Base-by-base conservation (phyloP, 2,113 vertebrate genomes). In the Lethenteron reissneri region DNA sequence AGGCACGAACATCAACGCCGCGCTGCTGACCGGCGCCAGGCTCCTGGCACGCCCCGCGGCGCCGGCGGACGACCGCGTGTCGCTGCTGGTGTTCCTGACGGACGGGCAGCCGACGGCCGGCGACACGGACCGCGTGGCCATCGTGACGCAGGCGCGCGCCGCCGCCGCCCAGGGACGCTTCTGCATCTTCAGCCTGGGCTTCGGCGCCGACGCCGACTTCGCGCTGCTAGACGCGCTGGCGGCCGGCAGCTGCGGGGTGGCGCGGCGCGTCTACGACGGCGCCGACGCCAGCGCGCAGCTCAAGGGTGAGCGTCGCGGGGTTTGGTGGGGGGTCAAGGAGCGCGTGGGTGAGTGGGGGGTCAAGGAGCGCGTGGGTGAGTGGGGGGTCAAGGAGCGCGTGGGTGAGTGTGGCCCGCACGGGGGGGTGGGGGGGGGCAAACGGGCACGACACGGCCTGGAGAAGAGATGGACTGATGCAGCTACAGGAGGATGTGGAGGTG, bases 1-100 rank as follows among this genome's bases (percentile, higher is more conserved):
- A 91, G 86, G 86, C 85, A 90, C 86, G 1, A 82, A 87, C 71
- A 85, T 90, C 76, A 87, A 88, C 4, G 79, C 78, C 41, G 86
- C 84, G 72, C 77, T 91, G 15, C 80, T 88, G 9, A 81, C 79
- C 25, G 85, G 85, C 3, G 85, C 84, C 68, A 82, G 84, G 56
- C 75, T 87, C 21, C 75, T 87, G 75, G 62, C 72, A 56, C 79
- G 80, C 11, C 79, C 62, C 10, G 57, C 57, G 14, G n/a, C 10
- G 9, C 12, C 12, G 12, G 10, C 58, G 12, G 14, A 21, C n/a
- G 70, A 75, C 10, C 81, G 77, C 2, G 81, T 87, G 56, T 82
- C 83, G 10, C 79, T 90, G 74, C 76, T 88, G 9, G 81, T 89
- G 75, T 87, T 89, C 77, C 79, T 88, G 13, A 88, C 84, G 0